These are phyloP conservation scores for Sycophila texana DNA, from an alignment of 2,888 invertebrate genomes.

Conservation along the genomic window DNA sequence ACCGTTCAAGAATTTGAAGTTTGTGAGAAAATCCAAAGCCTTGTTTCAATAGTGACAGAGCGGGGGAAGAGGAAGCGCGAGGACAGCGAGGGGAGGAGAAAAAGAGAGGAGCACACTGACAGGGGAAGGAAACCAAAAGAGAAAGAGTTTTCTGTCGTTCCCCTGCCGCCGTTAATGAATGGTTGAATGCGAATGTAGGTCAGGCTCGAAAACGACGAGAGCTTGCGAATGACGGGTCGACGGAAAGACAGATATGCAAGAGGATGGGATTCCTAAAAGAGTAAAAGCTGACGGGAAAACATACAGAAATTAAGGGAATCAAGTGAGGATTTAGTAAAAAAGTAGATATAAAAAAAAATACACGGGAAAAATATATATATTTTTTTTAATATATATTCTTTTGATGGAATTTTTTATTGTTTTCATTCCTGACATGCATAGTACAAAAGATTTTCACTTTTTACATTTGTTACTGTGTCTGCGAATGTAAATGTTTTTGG, in stretches of 20 bases:
- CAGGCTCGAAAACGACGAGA: constrained; percentile 9
- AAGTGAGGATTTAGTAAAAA: no score
- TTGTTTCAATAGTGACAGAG: constrained; percentile 6
- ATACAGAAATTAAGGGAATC: no score
- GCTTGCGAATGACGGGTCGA: not conserved
- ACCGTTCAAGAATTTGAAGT: constrained; percentile 2
- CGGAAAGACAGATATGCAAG: not conserved
- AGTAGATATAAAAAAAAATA: no score
- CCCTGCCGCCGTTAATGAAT: constrained; percentile 29
- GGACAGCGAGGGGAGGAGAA: not conserved
- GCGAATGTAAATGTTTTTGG: no score
- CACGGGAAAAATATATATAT: no score
- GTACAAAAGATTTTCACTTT: no score
- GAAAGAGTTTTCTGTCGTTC: not conserved
- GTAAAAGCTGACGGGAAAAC: no score
- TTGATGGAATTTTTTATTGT: no score
- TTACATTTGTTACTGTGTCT: no score
- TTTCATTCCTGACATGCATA: no score
- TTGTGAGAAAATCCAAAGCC: constrained; percentile 10
- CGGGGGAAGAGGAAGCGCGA: not conserved
- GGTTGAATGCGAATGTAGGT: constrained; percentile 35
- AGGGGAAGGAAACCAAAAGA: not conserved
- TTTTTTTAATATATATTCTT: no score
- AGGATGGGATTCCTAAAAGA: not conserved
- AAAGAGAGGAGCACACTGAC: not conserved